Conservation (phyloP, 2,113 vertebrate species). For the Dermatemys mawii region DNA sequence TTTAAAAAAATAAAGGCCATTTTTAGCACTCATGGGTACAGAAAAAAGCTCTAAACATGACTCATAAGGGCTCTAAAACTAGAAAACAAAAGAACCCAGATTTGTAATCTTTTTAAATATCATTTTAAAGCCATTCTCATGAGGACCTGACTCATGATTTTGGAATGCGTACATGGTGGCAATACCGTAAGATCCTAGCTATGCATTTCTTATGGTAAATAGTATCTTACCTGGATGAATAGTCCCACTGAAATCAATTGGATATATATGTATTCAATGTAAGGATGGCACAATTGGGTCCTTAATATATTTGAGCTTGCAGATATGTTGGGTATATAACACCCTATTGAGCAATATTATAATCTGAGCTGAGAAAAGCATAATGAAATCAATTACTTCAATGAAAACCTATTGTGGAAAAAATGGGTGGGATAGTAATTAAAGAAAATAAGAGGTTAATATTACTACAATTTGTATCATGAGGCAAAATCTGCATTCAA, state of each 20-base stretch:
- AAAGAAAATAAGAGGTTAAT: not conserved
- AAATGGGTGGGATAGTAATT: not conserved
- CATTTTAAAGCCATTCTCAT: not conserved
- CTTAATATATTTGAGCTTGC: not conserved
- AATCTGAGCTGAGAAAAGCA: not conserved
- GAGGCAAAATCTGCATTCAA: not conserved
- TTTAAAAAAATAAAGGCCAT: no score
- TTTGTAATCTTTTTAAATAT: not conserved
- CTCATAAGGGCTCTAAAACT: not conserved
- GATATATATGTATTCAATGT: not conserved
- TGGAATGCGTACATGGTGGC: not conserved
- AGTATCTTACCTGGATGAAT: not conserved
- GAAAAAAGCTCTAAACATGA: no score
- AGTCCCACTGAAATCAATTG: not conserved
- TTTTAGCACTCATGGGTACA: no score
- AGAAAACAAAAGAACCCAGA: not conserved
- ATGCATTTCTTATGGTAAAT: not conserved
- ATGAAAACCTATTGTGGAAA: not conserved
- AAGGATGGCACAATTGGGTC: rapidly evolving
- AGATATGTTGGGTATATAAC: rapidly evolving
- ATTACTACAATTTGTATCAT: not conserved
- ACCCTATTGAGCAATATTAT: rapidly evolving
- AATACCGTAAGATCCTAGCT: not conserved
- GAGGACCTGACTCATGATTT: not conserved
- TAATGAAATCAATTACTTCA: not conserved